Base-by-base conservation (phyloP, 1,140 invertebrate species). In the Chionoecetes opilio region DNA sequence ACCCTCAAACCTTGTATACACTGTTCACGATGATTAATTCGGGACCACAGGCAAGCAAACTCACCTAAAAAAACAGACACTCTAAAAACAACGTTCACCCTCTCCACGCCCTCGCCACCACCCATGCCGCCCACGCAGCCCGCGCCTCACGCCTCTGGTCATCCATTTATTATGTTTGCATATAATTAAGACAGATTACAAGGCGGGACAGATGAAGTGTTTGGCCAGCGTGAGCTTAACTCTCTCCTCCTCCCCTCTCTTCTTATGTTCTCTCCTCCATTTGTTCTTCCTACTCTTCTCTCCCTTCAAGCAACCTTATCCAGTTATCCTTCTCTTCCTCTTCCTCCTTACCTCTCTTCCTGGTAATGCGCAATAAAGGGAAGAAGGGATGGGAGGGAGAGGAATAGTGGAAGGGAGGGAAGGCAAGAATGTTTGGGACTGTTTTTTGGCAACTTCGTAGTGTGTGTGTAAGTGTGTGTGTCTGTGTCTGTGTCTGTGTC, bases 21-120 rank as follows among this genome's bases (percentile, higher is more conserved):
- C 63, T 75, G 63, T 75, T 75, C 63, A 75, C 26, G 63, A 75
- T 75, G 63, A 75, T 75, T 75, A 75, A 75, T 75, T 75, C 63
- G 63, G 21, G 63, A 26, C 63, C 63, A 75, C 63, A 75, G 63
- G n/a, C 63, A 75, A 75, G 63, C 63, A 75, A 17, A n/a, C 63
- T 75, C 26, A 17, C 26, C 63, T 26, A 26, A 17, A 17, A 75
- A 75, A 75, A 75, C 11, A 8, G 63, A 75, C 21, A 21, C 21
- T 75, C 63, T 26, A 75, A 17, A 75, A 75, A 75, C 63, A 75
- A 75, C 63, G 21, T 41, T 14, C 38, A 17, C 63, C 63, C 8
- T 21, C n/a, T 75, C 63, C 63, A 1, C 63, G 21, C 63, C 63
- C n/a, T n/a, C 63, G 6, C 63, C 26, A 6, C 63, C 63, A 75